These are phyloP conservation scores for Centropus bengalensis DNA, from an alignment of 2,113 vertebrate species.

Conservation along the genomic window DNA sequence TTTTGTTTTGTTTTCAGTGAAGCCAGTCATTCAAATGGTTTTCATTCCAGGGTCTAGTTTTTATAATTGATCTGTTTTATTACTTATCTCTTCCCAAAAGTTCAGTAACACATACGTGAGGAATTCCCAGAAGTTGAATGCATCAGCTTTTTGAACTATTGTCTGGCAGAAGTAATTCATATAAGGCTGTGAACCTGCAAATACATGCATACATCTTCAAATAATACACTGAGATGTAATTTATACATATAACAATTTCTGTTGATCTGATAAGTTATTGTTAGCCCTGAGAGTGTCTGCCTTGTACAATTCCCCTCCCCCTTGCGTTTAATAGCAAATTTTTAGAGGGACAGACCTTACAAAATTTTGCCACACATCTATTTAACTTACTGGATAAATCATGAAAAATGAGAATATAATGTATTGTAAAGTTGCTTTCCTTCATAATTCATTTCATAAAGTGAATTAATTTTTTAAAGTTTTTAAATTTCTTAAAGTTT, in stretches of 20 bases:
- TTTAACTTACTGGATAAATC: not conserved
- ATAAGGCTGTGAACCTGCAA: not conserved
- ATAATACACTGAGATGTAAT: not conserved
- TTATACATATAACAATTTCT: not conserved
- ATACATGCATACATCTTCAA: not conserved
- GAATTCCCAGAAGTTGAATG: not conserved
- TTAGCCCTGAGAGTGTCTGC: not conserved
- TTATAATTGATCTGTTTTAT: not conserved
- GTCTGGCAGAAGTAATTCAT: not conserved
- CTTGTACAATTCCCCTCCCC: not conserved
- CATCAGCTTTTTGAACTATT: not conserved
- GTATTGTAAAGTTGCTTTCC: not conserved
- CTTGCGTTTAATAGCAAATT: not conserved
- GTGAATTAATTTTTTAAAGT: not conserved
- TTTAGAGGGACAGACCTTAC: not conserved
- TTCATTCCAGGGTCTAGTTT: not conserved
- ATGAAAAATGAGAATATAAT: not conserved
- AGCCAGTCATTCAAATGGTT: not conserved
- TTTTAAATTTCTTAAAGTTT: not conserved
- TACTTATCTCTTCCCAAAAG: not conserved
- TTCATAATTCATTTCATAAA: not conserved
- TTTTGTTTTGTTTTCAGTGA: constrained; percentile 13
- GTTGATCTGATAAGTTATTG: not conserved
- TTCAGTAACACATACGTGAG: not conserved
- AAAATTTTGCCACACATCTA: not conserved